Conservation (phyloP, 2,113 vertebrate species). For the Notarius quadriscutis region DNA sequence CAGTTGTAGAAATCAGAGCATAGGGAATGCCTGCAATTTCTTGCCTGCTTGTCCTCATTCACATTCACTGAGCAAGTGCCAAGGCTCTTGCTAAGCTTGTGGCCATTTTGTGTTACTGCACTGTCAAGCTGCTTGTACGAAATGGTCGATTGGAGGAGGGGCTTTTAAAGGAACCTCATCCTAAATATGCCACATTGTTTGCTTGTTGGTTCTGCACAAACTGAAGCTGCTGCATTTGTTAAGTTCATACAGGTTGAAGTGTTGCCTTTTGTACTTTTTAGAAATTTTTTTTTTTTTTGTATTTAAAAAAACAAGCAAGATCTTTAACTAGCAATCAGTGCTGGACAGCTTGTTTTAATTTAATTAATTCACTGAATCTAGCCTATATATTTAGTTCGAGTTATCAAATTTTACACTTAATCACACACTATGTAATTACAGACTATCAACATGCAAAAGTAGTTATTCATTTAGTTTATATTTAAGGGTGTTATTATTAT, state of each 20-base stretch:
- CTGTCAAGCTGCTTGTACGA: slow-evolving; percentile 12
- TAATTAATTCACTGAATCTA: neutral
- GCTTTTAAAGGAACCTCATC: slow-evolving; percentile 21
- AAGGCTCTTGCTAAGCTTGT: slow-evolving; percentile 25
- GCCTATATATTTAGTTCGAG: neutral
- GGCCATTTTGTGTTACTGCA: slow-evolving; percentile 59
- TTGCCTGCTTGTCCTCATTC: neutral
- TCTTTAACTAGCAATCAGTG: neutral
- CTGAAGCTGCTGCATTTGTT: neutral
- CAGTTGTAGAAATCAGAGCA: neutral
- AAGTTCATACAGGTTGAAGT: neutral
- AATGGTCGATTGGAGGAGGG: slow-evolving; percentile 31
- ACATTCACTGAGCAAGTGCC: slow-evolving; percentile 21
- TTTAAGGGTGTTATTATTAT: too few species aligned
- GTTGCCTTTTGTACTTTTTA: neutral
- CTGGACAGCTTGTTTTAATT: neutral
- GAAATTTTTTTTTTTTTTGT: neutral
- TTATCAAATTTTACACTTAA: neutral
- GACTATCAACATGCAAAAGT: neutral
- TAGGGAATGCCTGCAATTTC: neutral
- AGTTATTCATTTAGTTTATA: neutral
- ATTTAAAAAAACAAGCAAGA: neutral
- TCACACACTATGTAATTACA: too few species aligned
- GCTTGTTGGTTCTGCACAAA: neutral
- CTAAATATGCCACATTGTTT: neutral